Conservation (phyloP, 2,797 vertebrate species). For the Acanthornis magna region DNA sequence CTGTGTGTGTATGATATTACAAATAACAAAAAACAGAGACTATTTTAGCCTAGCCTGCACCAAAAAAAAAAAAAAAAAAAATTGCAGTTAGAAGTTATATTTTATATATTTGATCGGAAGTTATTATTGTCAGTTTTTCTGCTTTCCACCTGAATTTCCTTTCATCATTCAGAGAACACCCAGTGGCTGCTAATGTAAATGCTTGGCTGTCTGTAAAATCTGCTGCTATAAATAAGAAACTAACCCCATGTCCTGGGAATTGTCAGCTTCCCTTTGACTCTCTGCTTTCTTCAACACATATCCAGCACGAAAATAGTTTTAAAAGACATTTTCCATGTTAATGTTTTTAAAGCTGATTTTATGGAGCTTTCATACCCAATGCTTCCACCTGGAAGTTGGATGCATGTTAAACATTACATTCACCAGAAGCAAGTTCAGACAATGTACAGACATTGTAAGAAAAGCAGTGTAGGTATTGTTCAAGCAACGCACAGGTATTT, state of each 20-base stretch:
- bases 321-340: neutral
- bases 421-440: neutral
- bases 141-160: neutral
- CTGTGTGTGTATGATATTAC: neutral
- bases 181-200: neutral
- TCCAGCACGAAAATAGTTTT: neutral
- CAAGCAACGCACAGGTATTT: neutral
- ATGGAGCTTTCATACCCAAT: neutral
- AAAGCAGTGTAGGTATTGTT: neutral
- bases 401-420: neutral
- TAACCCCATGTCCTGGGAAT: neutral
- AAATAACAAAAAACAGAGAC: neutral
- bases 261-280: neutral
- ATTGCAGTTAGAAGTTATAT: neutral
- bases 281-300: neutral
- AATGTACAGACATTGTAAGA: neutral
- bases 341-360: neutral
- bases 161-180: neutral
- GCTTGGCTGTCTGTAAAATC: neutral
- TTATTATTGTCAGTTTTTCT: neutral
- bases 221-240: constrained; percentile 9
- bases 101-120: neutral
- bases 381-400: neutral
- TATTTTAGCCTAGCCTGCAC: neutral
- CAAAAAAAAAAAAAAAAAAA: neutral